phyloP scores from a whole-genome alignment of 2,797 vertebrate genomes.

The Coccyzus lansbergi region DNA sequence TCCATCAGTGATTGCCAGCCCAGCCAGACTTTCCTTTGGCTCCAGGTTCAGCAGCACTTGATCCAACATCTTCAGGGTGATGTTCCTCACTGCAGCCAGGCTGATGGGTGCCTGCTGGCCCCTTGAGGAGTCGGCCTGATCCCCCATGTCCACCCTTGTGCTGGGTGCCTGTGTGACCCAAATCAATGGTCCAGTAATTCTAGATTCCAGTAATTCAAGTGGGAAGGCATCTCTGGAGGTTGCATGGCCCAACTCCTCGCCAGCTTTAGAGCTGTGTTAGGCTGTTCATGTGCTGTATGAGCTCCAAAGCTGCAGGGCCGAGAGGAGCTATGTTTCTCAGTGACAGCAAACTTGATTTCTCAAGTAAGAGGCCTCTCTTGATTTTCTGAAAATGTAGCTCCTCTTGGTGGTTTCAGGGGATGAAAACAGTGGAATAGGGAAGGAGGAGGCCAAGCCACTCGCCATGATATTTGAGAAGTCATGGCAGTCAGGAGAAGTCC shows the following conservation, averaged over 20 bases:
- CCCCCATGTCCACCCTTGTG: not conserved
- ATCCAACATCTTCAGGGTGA: not conserved
- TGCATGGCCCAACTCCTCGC: not conserved
- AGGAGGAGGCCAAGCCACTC: too few species aligned
- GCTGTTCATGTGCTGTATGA: not conserved
- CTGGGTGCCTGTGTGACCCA: too few species aligned
- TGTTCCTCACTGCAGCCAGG: not conserved
- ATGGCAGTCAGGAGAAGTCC: too few species aligned
- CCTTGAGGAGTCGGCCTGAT: not conserved
- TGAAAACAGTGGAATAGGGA: not conserved
- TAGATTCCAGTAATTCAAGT: not conserved
- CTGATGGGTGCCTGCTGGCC: accelerated
- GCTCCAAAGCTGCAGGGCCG: not conserved
- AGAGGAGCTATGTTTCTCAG: not conserved
- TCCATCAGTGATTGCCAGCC: not conserved
- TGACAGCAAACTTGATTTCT: not conserved
- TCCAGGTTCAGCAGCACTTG: not conserved
- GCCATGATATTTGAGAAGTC: too few species aligned
- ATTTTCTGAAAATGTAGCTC: not conserved
- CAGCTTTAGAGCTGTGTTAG: not conserved
- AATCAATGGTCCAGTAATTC: too few species aligned
- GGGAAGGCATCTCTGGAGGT: not conserved
- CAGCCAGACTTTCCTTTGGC: not conserved
- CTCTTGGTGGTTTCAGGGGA: not conserved
- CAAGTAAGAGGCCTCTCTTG: not conserved